These are phyloP conservation scores for Aplysina aerophoba DNA, from an alignment of 37 sponge, comb jelly and placozoan species.

Conservation along the genomic window DNA sequence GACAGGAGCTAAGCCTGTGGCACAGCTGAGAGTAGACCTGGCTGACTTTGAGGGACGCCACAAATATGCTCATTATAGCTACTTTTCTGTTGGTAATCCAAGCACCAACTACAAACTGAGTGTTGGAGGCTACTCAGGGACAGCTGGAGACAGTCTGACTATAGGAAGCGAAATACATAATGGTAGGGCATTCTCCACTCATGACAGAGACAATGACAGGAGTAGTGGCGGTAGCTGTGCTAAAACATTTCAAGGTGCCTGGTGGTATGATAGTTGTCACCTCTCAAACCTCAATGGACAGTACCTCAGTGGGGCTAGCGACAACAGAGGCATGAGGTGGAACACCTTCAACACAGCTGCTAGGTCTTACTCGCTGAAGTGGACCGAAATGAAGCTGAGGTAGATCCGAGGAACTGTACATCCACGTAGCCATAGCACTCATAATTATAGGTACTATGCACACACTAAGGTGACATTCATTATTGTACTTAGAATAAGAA, in stretches of 20 bases:
- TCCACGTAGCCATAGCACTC: too few relatives aligned
- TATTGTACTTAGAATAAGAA: too few relatives aligned
- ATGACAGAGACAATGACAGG: conserved; percentile 36
- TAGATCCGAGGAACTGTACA: too few relatives aligned
- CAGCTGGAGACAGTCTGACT: conserved; percentile 9
- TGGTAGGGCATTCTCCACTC: conserved; percentile 29
- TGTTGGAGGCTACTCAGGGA: background rate
- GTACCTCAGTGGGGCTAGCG: conserved; percentile 6
- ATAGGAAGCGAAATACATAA: conserved; percentile 3
- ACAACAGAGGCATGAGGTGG: too few relatives aligned
- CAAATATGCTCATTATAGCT: conserved; percentile 35
- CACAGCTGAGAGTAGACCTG: conserved; percentile 31
- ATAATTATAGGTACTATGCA: too few relatives aligned
- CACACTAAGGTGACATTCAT: too few relatives aligned
- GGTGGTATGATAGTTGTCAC: conserved; percentile 34
- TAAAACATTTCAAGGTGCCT: conserved; percentile 17
- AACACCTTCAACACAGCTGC: background rate
- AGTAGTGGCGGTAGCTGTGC: conserved; percentile 34
- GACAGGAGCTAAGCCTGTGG: background rate
- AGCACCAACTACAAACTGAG: conserved; percentile 23
- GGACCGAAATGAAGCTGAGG: background rate
- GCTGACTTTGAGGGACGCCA: conserved; percentile 10
- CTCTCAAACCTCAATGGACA: conserved; percentile 24
- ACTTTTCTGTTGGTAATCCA: conserved; percentile 24
- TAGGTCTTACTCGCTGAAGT: background rate